Evolutionary conservation across 2,888 invertebrate species (phyloP), one percentile per base, ranked within the genome.

Genomic region (Pelosia muscerda): DNA sequence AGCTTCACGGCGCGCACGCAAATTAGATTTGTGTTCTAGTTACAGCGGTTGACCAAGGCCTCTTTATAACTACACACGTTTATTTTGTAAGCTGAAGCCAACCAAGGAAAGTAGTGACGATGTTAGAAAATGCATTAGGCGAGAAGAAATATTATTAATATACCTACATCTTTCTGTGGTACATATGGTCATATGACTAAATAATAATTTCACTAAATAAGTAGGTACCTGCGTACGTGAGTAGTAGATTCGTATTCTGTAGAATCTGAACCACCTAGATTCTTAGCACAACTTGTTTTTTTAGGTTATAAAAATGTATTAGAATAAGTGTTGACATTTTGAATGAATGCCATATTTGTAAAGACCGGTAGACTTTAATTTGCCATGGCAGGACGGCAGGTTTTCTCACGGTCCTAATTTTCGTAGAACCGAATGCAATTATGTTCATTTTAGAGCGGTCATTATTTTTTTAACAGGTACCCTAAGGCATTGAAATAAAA

Each of bases 1-100:
- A 83, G 82, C 84, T 87, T 83, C 84, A 71, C 74, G 77, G 69
- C 63, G 63, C 71, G 68, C 68, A 73, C 66, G 82, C 76, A 88
- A 91, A 92, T 91, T 89, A 85, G 88, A 91, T 92, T 90, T 88
- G 74, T 75, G 75, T 82, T 82, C 86, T 76, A 89, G 83, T 88
- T 81, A 65, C 81, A 78, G 66, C 73, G 68, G 78, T 75, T 78
- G 86, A 85, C 88, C 91, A 92, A 91, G 92, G 91, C 81, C 86
- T 83, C 65, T 71, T 82, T 85, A n/a, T n/a, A 84, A 82, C 81
- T 82, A 78, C 81, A 85, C 83, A 81, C 66, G 68, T 57, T 81
- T 75, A 71, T 79, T 78, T 82, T 81, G 77, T 79, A 85, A 76
- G 70, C 70, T 71, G 75, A 78, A 75, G 77, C 79, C 74, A 76